Base-by-base conservation (phyloP, 2,113 vertebrate genomes). In the Hippocampus mohnikei region DNA sequence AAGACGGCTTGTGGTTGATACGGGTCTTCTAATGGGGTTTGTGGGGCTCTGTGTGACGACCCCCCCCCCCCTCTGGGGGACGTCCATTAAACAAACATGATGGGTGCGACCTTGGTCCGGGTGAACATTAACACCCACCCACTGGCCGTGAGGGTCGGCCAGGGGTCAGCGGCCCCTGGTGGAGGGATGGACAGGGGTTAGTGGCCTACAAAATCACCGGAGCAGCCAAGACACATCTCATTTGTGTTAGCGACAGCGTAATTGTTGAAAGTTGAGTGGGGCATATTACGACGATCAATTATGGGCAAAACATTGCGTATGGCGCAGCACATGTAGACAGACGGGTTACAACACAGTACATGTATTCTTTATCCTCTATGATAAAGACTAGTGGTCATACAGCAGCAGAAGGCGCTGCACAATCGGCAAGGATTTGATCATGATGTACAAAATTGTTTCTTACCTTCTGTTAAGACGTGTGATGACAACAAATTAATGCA, bases 91-190 rank as follows among this genome's bases (percentile, higher is more conserved):
- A 81, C 77, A 88, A 91, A 91, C 85, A 87, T 75, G 72, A 79
- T 63, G 67, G 73, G 69, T 86, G 74, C 65, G 81, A 90, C 88
- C 90, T 85, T n/a, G 44, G 70, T 78, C 80, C 74, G 84, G 81
- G 84, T 81, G 88, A 88, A 87, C 88, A 89, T 91, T 90, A 89
- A 90, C 88, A 88, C 88, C 81, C 77, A 74, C 82, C 75, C 80
- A 55, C 74, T 67, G 78, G 77, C 63, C 65, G n/a, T 1, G 61
- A 13, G 73, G 87, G 88, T 89, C 84, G 69, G 65, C 55, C 37
- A 59, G 78, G 69, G 84, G 88, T 88, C 83, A 78, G 84, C 76
- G 71, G 87, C 81, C 83, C 74, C 76, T 48, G 70, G 76, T 72
- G 77, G 66, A 84, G 78, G 69, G 52, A 74, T 79, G 71, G 76